Evolutionary conservation across 2,888 invertebrate species (phyloP).

Genomic region (Yponomeuta plumbellus): DNA sequence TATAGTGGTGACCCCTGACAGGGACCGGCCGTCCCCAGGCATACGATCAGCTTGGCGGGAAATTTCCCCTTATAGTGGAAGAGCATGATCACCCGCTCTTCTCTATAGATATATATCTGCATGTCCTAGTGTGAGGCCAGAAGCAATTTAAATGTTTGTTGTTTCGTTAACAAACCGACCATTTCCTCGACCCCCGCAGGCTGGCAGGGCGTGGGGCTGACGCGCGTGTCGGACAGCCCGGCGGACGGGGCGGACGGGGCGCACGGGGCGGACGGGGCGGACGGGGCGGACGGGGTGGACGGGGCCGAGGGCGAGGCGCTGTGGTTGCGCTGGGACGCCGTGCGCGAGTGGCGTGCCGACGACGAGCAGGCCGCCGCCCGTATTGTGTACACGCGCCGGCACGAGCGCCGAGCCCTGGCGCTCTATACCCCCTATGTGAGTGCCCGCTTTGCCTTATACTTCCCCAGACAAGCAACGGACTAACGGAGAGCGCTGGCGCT

Average conservation of each 20-base stretch:
- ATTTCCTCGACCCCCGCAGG: constrained; percentile 45
- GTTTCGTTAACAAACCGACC: too few relatives aligned
- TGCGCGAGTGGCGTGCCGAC: constrained; percentile 91
- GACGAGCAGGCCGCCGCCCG: constrained; percentile 95
- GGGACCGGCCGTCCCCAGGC: too few relatives aligned
- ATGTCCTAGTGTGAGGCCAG: too few relatives aligned
- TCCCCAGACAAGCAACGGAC: too few relatives aligned
- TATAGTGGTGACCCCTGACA: too few relatives aligned
- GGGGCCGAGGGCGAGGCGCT: constrained; percentile 81
- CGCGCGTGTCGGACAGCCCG: not conserved
- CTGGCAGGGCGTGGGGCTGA: constrained; percentile 81
- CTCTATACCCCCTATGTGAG: constrained; percentile 92
- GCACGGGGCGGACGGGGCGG: not conserved
- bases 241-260: not conserved
- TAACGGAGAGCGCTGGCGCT: too few relatives aligned
- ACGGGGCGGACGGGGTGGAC: constrained; percentile 44
- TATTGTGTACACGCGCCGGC: constrained; percentile 73
- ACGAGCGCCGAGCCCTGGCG: constrained; percentile 25
- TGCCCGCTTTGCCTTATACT: constrained; percentile 31
- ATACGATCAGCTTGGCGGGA: too few relatives aligned
- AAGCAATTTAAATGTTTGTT: too few relatives aligned
- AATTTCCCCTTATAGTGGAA: too few relatives aligned
- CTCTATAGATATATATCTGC: too few relatives aligned
- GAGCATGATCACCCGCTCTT: too few relatives aligned
- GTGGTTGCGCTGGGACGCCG: constrained; percentile 88